Base-by-base conservation (phyloP, 2,797 vertebrate genomes). In the Xyrichtys novacula region DNA sequence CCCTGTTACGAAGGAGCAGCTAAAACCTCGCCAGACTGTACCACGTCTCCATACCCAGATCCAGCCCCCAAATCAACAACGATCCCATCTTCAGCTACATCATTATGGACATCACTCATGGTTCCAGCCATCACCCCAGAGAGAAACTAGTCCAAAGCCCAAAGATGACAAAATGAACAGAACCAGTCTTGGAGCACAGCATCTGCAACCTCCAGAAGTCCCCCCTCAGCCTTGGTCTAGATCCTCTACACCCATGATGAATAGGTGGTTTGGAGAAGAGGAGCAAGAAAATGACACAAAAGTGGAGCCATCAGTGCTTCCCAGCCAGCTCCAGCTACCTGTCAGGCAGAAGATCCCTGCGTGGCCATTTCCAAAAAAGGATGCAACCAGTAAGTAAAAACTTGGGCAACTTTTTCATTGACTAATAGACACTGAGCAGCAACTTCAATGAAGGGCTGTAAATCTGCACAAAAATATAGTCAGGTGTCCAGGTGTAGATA, bases 361-460 rank as follows among this genome's bases (percentile, higher is more conserved):
- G 43, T 42, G 17, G 65, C 65, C 64, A 34, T 10, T 15, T 0
- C 62, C 76, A 0, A 85, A 66, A 65, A 85, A 70, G 23, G 55
- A 80, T 9, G 89, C 65, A 70, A 75, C 85, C 63, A 86, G 93
- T 93, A 88, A 34, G 93, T 84, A 46, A 19, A 8, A 23, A 9
- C 34, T n/a, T 9, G 12, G 7, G n/a, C 39, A 20, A 20, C 10
- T 6, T 11, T 19, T 42, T 42, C 7, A 19, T 42, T 11, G 17
- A 6, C 12, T 3, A 42, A 42, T 4, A 20, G n/a, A n/a, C n/a
- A n/a, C n/a, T n/a, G n/a, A n/a, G n/a, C n/a, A n/a, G n/a, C n/a
- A n/a, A n/a, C n/a, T n/a, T n/a, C n/a, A n/a, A n/a, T n/a, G n/a
- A n/a, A n/a, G n/a, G n/a, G n/a, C n/a, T n/a, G n/a, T n/a, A n/a